Evolutionary conservation across 2,888 invertebrate species (phyloP), one percentile per base, ranked within the genome.

Genomic region (Mythimna albipuncta): DNA sequence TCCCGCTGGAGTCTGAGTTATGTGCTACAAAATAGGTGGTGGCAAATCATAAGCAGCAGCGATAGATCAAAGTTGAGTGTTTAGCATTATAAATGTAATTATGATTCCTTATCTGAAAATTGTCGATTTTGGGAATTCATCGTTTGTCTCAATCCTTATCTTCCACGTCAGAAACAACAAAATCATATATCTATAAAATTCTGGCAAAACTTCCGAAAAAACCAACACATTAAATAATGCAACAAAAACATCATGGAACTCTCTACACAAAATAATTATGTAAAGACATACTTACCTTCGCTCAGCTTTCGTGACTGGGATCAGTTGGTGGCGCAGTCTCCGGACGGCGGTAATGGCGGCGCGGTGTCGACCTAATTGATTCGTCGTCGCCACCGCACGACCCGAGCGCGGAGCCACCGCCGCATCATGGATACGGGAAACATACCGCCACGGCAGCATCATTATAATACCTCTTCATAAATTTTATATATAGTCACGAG

Each of bases 301-400:
- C 78, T 77, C 38, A 52, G 38, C 55, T 77, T 67, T 69, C 61
- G 54, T 71, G 57, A 35, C 71, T 77, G 26, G 68, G 59, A 61
- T 57, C 69, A 73, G 41, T 52, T 69, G 62, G 66, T 54, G 50
- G 70, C 65, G 72, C 57, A 85, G 79, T 81, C 82, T 84, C 84
- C 62, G 75, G 79, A 82, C 81, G 82, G 64, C 79, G 77, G 73
- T 88, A 89, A 89, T 86, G 87, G 88, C 75, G 81, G 75, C 84
- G 83, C 82, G 84, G 85, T 82, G 87, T 85, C 83, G 79, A 86
- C 85, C 89, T 91, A 91, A 91, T 91, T 90, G 90, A 91, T 90
- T 91, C 87, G 88, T 88, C 87, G 64, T 59, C 66, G 64, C 72
- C 72, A 63, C 50, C 63, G 55, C 63, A 70, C 64, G 47, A 35